Base-by-base conservation (phyloP, 2,888 invertebrate genomes). In the Portevinia maculata region DNA sequence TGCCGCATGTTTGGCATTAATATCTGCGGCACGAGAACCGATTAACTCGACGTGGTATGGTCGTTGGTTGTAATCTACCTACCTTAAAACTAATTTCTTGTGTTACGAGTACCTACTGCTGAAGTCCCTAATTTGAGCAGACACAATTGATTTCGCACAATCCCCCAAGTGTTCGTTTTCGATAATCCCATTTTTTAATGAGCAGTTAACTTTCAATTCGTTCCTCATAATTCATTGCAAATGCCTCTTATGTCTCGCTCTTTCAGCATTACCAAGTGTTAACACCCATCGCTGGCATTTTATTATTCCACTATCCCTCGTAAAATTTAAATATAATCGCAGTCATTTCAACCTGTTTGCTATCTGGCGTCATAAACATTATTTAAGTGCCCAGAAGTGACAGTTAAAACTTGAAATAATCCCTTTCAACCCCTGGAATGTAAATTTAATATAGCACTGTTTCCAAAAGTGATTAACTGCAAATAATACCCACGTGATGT, bases 381-480 rank as follows among this genome's bases (percentile, higher is more conserved):
- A 17, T 39, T 57, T 41, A 15, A 70, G 17, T 28, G 32, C 39
- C 57, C 13, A 48, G 57, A 70, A 50, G 15, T 57, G 69, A 7
- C 15, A 28, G 9, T 70, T 39, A 59, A 70, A 46, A 57, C 48
- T 39, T 48, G 4, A 34, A 48, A 50, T 15, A 34, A 59, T 48
- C 44, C 46, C 48, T 37, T 8, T 11, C 8, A 11, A 37, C 5
- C 13, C 15, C n/a, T 0, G 46, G 37, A 46, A 21, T 0, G 6
- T 11, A 50, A 70, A 50, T 39, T 52, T 50, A 34, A 41, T 19
- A 70, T 55, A 70, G 50, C 21, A 24, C 70, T 4, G 11, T 7
- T 30, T 37, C 11, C 17, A 21, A 46, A 57, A 13, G 59, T 52
- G 59, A 70, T 70, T 52, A 70, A 70, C 50, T 70, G 70, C 15